phyloP scores from a whole-genome alignment of 2,797 vertebrate species.

The Myotis findleyi region DNA sequence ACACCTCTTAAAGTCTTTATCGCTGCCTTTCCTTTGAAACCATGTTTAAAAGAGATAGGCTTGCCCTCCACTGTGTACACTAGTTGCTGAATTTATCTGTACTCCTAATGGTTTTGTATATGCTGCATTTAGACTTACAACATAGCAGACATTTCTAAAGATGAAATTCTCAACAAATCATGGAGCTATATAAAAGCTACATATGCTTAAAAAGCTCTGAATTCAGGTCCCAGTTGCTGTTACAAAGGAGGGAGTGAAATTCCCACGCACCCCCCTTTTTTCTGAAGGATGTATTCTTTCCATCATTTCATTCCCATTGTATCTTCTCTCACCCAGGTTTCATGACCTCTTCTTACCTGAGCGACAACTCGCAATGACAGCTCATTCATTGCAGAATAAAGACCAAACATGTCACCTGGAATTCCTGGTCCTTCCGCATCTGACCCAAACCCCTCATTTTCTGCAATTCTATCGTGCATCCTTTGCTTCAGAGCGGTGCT shows the following conservation, averaged over 20 bases:
- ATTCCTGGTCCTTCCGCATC: neutral
- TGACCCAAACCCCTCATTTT: neutral
- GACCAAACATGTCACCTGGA: neutral
- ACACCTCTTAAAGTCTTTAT: constrained; percentile 78
- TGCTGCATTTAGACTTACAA: constrained; percentile 87
- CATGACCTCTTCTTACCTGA: neutral
- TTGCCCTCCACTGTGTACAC: constrained; percentile 86
- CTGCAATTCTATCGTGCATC: neutral
- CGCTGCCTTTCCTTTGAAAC: constrained; percentile 87
- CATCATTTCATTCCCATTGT: neutral
- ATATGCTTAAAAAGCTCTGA: constrained; percentile 77
- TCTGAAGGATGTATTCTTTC: neutral
- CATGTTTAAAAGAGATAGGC: constrained; percentile 85
- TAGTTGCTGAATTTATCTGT: constrained; percentile 87
- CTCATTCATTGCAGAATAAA: neutral
- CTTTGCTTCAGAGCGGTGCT: neutral
- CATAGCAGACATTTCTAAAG: constrained; percentile 74
- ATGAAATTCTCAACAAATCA: constrained; percentile 63
- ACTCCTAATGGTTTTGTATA: constrained; percentile 87
- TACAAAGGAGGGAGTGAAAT: constrained; percentile 69
- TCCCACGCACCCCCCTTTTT: constrained; percentile 59
- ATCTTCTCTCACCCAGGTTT: neutral
- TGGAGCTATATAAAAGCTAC: constrained; percentile 76
- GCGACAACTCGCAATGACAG: neutral
- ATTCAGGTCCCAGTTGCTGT: constrained; percentile 82